Evolutionary conservation across 2,888 invertebrate genomes (phyloP).

Genomic region (Clivina fossor): DNA sequence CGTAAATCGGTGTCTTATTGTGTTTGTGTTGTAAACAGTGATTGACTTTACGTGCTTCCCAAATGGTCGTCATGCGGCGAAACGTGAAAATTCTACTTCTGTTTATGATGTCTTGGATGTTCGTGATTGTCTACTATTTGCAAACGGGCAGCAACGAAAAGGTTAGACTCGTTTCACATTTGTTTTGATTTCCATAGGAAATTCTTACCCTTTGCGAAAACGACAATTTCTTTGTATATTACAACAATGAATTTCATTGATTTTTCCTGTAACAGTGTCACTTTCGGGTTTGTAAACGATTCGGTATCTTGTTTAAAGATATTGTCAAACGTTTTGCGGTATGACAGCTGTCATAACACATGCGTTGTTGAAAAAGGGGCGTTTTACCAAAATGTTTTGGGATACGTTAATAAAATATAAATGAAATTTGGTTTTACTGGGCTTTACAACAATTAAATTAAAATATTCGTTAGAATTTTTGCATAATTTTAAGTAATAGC

Average conservation of each 20-base stretch:
- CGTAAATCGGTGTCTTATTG: constrained; percentile 19
- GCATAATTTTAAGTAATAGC: too few species aligned
- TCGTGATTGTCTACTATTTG: constrained; percentile 64
- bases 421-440: too few species aligned
- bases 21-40: constrained; percentile 29
- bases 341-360: constrained; percentile 23
- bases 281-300: constrained; percentile 9
- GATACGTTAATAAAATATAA: too few species aligned
- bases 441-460: too few species aligned
- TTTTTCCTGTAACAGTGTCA: too few species aligned
- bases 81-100: constrained; percentile 64
- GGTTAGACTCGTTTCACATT: constrained; percentile 50
- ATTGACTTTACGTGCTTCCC: constrained; percentile 5
- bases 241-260: constrained; percentile 25
- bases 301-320: constrained; percentile 1
- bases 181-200: constrained; percentile 4
- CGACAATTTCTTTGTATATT: constrained; percentile 12
- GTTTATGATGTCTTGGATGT: constrained; percentile 65
- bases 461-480: too few species aligned
- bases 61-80: constrained; percentile 56
- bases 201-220: constrained; percentile 8
- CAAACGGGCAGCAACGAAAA: constrained; percentile 60
- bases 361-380: constrained; percentile 12
- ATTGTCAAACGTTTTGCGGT: background rate
- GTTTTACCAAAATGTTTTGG: too few species aligned